phyloP scores from a whole-genome alignment of 2,113 vertebrate species.

The Corythoichthys intestinalis region DNA sequence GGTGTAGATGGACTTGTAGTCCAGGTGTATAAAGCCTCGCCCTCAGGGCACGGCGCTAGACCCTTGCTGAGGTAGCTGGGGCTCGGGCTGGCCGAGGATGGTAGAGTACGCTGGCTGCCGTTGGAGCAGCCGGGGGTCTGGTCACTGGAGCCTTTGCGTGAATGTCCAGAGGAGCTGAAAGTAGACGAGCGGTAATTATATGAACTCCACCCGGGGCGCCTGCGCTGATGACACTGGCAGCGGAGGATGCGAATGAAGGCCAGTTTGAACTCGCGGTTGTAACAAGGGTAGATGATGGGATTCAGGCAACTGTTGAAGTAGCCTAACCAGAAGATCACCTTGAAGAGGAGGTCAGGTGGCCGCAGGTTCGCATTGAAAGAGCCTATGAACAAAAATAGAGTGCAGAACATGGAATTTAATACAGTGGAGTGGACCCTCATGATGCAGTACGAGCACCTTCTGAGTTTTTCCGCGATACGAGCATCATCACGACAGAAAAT shows the following conservation, averaged over 20 bases:
- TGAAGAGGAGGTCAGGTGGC: conserved; percentile 85
- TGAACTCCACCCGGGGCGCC: conserved; percentile 76
- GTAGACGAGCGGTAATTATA: conserved; percentile 86
- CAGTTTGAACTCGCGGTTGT: conserved; percentile 95
- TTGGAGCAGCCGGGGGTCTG: conserved; percentile 82
- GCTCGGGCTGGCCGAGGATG: conserved; percentile 73
- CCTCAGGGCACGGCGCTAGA: conserved; percentile 73
- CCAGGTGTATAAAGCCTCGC: conserved; percentile 75
- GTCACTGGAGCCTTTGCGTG: conserved; percentile 78
- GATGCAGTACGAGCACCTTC: no score
- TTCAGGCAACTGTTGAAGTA: conserved; percentile 99
- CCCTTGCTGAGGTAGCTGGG: conserved; percentile 75
- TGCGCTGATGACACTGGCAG: conserved; percentile 85
- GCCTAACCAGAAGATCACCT: conserved; percentile 96
- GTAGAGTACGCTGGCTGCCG: conserved; percentile 85
- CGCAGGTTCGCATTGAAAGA: conserved; percentile 86
- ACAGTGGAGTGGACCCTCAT: not conserved
- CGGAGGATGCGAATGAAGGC: conserved; percentile 90
- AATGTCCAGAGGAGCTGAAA: conserved; percentile 77
- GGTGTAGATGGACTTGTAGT: conserved; percentile 53
- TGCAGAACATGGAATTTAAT: not conserved
- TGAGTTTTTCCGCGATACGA: no score
- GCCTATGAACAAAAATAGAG: conserved; percentile 64
- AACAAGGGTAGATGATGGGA: conserved; percentile 97
- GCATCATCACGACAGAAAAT: no score